Percentiles rank a stretch among this genome's conserved stretches.
Evolutionary conservation across 2,113 vertebrate genomes (phyloP).

Genomic region (Hypanus sabinus): DNA sequence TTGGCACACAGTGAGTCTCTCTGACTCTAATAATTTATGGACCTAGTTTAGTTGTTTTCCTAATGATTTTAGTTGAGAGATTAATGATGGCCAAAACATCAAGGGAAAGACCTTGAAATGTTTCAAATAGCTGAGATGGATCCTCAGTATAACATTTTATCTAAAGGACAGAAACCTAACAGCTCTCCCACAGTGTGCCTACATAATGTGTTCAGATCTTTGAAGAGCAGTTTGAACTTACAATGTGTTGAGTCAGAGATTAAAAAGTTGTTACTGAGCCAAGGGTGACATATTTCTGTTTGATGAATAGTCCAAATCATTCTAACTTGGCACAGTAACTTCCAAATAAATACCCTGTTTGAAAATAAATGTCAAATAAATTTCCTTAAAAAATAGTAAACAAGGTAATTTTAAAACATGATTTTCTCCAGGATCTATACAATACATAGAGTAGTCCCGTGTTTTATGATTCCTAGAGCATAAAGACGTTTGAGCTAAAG

Average conservation of each 20-base stretch:
- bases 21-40: background rate
- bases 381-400: background rate
- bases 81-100: background rate
- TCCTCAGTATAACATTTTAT: background rate
- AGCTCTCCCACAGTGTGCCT: background rate
- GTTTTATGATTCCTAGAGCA: too few relatives aligned
- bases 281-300: background rate
- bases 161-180: background rate
- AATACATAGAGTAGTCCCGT: background rate
- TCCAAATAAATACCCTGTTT: background rate
- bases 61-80: constrained; percentile 3
- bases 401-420: background rate
- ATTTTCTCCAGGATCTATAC: background rate
- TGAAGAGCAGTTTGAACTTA: background rate
- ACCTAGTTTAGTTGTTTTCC: background rate
- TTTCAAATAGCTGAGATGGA: background rate
- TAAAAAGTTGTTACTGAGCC: background rate
- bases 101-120: background rate
- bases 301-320: background rate
- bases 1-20: background rate
- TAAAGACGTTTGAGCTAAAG: constrained; percentile 9
- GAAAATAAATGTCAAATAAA: background rate
- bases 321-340: background rate
- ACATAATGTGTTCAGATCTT: background rate
- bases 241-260: constrained; percentile 1